Base-by-base conservation (phyloP, 2,888 invertebrate species). In the Pristionchus entomophagus region DNA sequence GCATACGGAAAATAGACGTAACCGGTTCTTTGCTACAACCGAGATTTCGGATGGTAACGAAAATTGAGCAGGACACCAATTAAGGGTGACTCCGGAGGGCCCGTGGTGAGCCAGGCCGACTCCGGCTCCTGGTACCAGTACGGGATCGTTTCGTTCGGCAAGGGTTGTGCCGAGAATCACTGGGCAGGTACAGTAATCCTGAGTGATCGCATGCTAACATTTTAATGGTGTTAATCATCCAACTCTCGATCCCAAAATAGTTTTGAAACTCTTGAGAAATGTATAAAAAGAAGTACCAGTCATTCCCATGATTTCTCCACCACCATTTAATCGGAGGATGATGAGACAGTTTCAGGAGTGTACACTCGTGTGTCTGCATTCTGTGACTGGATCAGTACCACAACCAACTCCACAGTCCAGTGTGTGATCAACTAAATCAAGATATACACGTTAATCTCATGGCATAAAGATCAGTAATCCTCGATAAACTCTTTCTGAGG, bases 341-440 rank as follows among this genome's bases (percentile, higher is more conserved):
- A 51, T 17, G 19, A 81, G 49, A n/a, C 41, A 29, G 77, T 80
- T 80, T 41, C 35, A 84, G 84, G 84, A 35, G 38, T 84, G 45
- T 84, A 84, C 69, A 38, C 84, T 8, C 84, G 84, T n/a, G 69
- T 84, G 65, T 35, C 65, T 6, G 84, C 84, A 22, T 84, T 41
- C 69, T 84, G 84, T 38, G 69, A 84, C 51, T 84, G 12, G 19
- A 84, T 84, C 49, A 22, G 8, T 14, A 62, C n/a, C 10, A 84
- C 84, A 10, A 84, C 84, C 8, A 29, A 29, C 51, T 32, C 35
- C 19, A 26, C 22, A 6, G 82, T 35, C 14, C 26, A 8, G 19
- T 82, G 82, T 59, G 95, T 26, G 96, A 95, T 12, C 14, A 8
- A 10, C 17, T 77, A 19, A 38, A 77, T 12, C 26, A 77, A 38